Conservation (phyloP, 2,888 invertebrate species). For the Stenichneumon culpator region DNA sequence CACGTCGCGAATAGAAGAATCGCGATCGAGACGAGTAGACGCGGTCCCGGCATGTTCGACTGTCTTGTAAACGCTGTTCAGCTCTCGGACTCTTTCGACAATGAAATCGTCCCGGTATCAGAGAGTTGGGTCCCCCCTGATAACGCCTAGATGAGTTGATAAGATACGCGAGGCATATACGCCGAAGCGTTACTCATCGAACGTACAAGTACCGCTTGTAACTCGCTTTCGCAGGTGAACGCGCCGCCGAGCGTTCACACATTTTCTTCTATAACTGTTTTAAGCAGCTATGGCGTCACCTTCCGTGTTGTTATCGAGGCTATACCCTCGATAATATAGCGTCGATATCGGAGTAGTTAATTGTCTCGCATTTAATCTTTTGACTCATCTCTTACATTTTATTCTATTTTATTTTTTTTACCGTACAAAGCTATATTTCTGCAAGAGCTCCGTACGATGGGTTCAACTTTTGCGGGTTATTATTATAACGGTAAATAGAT, state of each 20-base stretch:
- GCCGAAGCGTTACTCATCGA: constrained; percentile 68
- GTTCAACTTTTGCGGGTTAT: not conserved
- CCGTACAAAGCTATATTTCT: not conserved
- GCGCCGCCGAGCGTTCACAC: not conserved
- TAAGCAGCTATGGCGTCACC: not conserved
- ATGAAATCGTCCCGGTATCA: constrained; percentile 58
- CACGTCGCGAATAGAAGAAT: constrained; percentile 51
- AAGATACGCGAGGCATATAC: constrained; percentile 62
- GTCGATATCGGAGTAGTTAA: not conserved
- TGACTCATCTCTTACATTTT: not conserved
- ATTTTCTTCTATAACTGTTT: constrained; percentile 43
- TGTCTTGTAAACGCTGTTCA: constrained; percentile 31
- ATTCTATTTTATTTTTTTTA: not conserved
- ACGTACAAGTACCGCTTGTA: constrained; percentile 12
- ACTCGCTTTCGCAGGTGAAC: constrained; percentile 20
- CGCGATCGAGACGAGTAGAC: constrained; percentile 42
- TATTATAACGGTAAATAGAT: not conserved
- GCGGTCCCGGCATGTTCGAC: constrained; percentile 51
- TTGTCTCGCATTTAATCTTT: not conserved
- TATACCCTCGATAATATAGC: no score
- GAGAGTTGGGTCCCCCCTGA: constrained; percentile 64
- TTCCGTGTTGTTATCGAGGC: not conserved
- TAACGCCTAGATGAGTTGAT: constrained; percentile 67
- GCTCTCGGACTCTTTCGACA: constrained; percentile 24
- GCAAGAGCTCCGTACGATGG: not conserved